Percentiles rank a stretch among this genome's conserved stretches.
Evolutionary conservation across 2,888 invertebrate species (phyloP).

Genomic region (Hecatera dysodea): DNA sequence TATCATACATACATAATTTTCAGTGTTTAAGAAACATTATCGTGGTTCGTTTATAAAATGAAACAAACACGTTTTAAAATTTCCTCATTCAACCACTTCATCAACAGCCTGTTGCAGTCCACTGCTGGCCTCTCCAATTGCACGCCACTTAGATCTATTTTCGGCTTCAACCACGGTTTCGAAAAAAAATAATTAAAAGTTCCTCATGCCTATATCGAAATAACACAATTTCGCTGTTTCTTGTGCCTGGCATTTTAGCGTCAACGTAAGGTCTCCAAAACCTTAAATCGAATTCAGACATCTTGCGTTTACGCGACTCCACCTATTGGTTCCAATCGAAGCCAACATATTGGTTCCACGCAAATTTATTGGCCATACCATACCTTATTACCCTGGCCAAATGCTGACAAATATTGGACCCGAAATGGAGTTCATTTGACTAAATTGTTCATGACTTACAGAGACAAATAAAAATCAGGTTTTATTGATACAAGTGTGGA

Average conservation of each 20-base stretch:
- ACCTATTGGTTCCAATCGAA: constrained; percentile 51
- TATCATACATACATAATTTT: no score
- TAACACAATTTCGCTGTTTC: background rate
- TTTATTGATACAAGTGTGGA: constrained; percentile 40
- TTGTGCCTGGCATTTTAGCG: background rate
- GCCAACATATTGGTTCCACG: constrained; percentile 46
- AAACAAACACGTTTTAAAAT: background rate
- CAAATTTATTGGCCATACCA: constrained; percentile 43
- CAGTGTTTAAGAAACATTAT: no score
- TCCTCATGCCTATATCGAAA: background rate
- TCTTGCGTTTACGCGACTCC: constrained; percentile 46
- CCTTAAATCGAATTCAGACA: constrained; percentile 47
- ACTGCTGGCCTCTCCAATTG: no score
- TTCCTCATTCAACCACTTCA: background rate
- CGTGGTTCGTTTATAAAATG: no score
- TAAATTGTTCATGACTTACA: constrained; percentile 40
- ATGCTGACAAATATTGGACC: constrained; percentile 45
- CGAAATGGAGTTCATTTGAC: constrained; percentile 46
- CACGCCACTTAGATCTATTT: no score
- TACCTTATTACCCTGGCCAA: constrained; percentile 40
- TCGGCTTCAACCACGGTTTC: background rate
- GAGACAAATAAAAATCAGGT: constrained; percentile 41
- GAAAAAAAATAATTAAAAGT: background rate
- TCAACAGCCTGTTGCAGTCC: no score
- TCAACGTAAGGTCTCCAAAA: constrained; percentile 14